These are phyloP conservation scores for Malurus elegans DNA, from an alignment of 2,113 vertebrate species.

Conservation along the genomic window DNA sequence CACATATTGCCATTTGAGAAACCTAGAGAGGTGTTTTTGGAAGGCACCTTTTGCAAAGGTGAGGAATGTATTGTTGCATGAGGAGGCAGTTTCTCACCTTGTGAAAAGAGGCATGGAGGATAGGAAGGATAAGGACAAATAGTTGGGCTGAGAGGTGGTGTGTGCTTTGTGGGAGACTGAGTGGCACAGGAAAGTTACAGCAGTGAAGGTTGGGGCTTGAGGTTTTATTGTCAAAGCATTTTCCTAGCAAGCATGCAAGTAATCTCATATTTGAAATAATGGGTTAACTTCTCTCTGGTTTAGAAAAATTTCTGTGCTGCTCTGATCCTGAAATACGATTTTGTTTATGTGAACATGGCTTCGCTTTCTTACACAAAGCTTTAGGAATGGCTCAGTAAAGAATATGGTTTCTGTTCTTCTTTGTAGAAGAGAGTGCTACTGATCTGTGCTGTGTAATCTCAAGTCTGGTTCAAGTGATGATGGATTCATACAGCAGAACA, in stretches of 20 bases:
- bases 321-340: not conserved
- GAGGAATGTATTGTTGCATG: not conserved
- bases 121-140: not conserved
- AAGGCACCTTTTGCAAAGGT: not conserved
- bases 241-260: accelerated
- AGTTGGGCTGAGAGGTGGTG: not conserved
- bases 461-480: slow-evolving; percentile 87
- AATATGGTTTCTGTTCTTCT: not conserved
- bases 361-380: not conserved
- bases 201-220: not conserved
- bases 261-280: not conserved
- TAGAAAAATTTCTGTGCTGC: not conserved
- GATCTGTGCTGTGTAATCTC: slow-evolving; percentile 86
- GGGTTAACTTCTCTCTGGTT: not conserved
- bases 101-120: not conserved
- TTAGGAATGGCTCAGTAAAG: not conserved
- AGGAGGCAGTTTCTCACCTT: not conserved
- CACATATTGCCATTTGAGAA: not conserved
- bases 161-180: not conserved
- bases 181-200: accelerated
- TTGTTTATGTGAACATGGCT: not conserved
- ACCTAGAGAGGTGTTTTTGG: not conserved
- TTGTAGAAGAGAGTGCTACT: slow-evolving; percentile 81
- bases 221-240: not conserved
- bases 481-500: slow-evolving; percentile 85